Percentiles rank a stretch among this genome's conserved stretches.
Evolutionary conservation across 2,888 invertebrate species (phyloP).

Genomic region (Laspeyria flexula): DNA sequence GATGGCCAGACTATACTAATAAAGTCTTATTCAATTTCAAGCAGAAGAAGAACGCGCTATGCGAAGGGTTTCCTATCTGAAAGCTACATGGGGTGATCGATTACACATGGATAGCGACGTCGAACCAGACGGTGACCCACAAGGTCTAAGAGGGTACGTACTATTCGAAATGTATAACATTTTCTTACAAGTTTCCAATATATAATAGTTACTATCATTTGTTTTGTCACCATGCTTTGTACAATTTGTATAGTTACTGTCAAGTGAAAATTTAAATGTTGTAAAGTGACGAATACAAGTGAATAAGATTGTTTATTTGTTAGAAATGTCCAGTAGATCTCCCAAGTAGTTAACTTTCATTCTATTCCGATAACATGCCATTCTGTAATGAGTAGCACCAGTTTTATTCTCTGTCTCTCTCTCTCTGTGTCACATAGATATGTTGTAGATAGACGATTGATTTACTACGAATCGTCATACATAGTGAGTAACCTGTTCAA

Average conservation of each 20-base stretch:
- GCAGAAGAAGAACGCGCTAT: conserved; percentile 94
- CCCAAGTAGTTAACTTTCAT: conserved; percentile 35
- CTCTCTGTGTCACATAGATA: conserved; percentile 37
- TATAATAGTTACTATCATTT: conserved; percentile 26
- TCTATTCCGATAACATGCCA: conserved; percentile 32
- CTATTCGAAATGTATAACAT: not conserved
- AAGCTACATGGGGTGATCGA: conserved; percentile 94
- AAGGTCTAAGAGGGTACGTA: conserved; percentile 88
- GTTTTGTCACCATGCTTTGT: conserved; percentile 38
- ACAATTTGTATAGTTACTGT: conserved; percentile 13
- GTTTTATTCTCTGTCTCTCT: conserved; percentile 17
- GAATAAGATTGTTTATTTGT: conserved; percentile 27
- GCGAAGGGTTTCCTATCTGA: conserved; percentile 96
- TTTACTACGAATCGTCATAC: conserved; percentile 33
- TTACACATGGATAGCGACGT: conserved; percentile 90
- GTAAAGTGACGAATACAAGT: conserved; percentile 35
- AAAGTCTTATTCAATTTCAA: conserved; percentile 58
- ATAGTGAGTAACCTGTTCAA: conserved; percentile 52
- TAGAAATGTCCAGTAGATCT: conserved; percentile 33
- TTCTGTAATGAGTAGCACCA: conserved; percentile 34
- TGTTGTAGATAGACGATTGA: conserved; percentile 52
- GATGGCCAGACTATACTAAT: too few species aligned
- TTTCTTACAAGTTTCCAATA: conserved; percentile 14
- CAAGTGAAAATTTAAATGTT: conserved; percentile 7
- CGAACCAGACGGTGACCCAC: conserved; percentile 86